A percentile compares a stretch with the other conserved stretches of the same genome.
Conservation (phyloP, 2,113 vertebrate species). For the human (Homo sapiens) region DNA sequence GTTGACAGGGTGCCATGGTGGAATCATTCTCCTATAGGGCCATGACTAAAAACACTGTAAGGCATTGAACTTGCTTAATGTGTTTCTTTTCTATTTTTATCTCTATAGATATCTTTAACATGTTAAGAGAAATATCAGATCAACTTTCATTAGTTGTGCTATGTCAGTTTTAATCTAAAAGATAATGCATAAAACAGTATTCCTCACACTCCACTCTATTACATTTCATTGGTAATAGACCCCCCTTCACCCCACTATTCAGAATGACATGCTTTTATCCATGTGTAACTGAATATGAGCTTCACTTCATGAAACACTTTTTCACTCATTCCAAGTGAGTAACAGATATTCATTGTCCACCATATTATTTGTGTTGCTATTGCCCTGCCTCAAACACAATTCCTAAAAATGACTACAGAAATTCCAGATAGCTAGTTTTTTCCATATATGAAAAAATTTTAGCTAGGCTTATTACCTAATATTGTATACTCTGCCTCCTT, state of each 20-base stretch:
- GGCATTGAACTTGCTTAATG: background rate
- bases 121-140: background rate
- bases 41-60: background rate
- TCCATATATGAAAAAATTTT: background rate
- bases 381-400: background rate
- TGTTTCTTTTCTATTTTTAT: background rate
- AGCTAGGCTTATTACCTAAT: background rate
- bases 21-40: background rate
- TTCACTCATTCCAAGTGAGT: background rate
- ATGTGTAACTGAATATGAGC: background rate
- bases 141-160: background rate
- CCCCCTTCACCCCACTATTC: rapidly evolving
- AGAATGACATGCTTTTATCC: background rate
- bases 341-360: background rate
- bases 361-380: background rate
- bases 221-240: background rate
- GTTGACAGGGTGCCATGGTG: no score
- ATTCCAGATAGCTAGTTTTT: background rate
- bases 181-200: background rate
- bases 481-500: background rate
- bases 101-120: background rate
- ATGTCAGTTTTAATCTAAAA: background rate
- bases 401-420: background rate
- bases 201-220: background rate
- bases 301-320: background rate